These are phyloP conservation scores for Rhyacophila brunnea DNA, from an alignment of 1,140 invertebrate species.

Conservation along the genomic window DNA sequence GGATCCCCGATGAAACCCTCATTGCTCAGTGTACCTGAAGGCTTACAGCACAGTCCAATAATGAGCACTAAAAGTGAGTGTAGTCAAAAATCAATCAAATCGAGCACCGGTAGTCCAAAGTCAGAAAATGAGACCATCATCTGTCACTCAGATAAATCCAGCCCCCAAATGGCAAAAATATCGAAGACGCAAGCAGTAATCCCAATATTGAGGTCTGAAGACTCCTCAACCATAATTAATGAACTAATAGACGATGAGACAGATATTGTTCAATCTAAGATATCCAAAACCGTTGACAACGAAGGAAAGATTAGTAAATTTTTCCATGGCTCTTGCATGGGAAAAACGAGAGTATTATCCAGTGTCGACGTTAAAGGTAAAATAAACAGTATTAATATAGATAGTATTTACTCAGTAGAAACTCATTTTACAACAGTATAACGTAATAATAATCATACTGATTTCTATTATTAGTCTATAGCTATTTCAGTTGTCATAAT, in stretches of 20 bases:
- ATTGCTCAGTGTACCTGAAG: conserved; percentile 45
- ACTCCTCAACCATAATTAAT: conserved; percentile 37
- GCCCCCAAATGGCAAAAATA: conserved; percentile 44
- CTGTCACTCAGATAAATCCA: conserved; percentile 48
- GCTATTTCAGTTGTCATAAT: too few species aligned
- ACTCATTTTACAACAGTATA: too few species aligned
- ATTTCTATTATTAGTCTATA: too few species aligned
- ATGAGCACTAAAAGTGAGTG: conserved; percentile 49
- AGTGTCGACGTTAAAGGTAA: conserved; percentile 29
- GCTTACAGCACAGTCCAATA: conserved; percentile 46
- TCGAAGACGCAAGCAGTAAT: conserved; percentile 51
- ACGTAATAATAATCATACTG: too few species aligned
- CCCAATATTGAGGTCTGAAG: conserved; percentile 49
- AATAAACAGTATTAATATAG: conserved; percentile 2
- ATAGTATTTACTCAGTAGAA: not conserved
- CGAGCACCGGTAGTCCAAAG: conserved; percentile 40
- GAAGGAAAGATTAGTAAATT: conserved; percentile 46
- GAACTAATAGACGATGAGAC: conserved; percentile 38
- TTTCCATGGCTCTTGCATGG: conserved; percentile 51
- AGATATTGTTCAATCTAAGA: conserved; percentile 46
- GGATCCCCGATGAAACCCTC: conserved; percentile 43
- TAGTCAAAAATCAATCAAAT: conserved; percentile 42
- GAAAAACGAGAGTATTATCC: conserved; percentile 45
- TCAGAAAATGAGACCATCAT: conserved; percentile 53
- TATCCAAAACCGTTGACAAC: conserved; percentile 9